Evolutionary conservation across 2,797 vertebrate genomes (phyloP), one percentile per base, ranked within the genome.

Genomic region (Varecia variegata): DNA sequence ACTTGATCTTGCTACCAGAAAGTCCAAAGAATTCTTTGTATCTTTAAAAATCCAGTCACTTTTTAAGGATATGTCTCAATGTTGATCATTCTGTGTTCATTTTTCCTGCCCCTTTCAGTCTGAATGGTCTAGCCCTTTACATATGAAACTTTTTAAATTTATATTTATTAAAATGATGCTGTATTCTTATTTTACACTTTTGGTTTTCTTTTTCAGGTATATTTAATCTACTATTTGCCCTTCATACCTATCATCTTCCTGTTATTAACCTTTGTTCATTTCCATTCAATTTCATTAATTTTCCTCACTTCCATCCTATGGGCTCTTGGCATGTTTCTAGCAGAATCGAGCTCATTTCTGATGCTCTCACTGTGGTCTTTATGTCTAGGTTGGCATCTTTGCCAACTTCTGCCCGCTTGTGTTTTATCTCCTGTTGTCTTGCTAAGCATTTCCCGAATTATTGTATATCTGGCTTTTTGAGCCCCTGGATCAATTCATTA

Each of bases 391-490:
- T 62, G 25, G 7, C n/a, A 70, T 93, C 40, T 67, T 84, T 77
- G 32, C 40, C 54, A 87, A 35, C 4, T 89, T 80, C 65, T 90
- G 32, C 27, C n/a, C 35, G 30, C 40, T 74, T 60, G 70, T 84
- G 1, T 56, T 80, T 88, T 18, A 79, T 13, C 35, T 90, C 92
- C 81, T 82, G 18, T 68, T 87, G 25, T 82, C 56, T 54, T 88
- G 38, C 60, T 82, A 70, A 90, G 25, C 65, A 84, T 84, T 96
- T 94, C 62, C 89, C 93, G 27, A 87, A 74, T 45, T 90, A 50
- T 50, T 83, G 18, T 54, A 45, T 52, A 79, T 45, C 32, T 74
- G 15, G 10, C 25, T 67, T 65, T 43, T 73, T 60, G 5, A 84
- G 35, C 30, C 67, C 25, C 14, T 92, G 23, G 21, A 47, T 80